phyloP scores from a whole-genome alignment of 2,113 vertebrate genomes.

The Centropristis striata region DNA sequence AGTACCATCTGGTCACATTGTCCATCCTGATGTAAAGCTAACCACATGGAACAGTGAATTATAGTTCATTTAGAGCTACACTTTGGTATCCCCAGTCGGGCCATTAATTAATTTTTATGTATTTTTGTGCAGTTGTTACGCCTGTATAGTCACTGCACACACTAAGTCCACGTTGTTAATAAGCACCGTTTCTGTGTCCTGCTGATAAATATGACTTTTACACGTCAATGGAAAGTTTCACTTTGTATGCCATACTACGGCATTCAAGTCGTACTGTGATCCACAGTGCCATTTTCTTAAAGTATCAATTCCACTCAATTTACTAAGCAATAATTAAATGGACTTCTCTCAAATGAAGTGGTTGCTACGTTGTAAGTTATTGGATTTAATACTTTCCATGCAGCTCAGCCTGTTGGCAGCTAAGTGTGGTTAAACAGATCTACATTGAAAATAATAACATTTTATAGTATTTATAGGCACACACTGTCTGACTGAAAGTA shows the following conservation, averaged over 20 bases:
- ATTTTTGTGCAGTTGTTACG: conserved; percentile 35
- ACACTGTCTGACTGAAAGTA: background rate
- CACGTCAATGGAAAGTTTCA: conserved; percentile 10
- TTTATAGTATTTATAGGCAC: background rate
- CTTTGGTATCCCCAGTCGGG: conserved; percentile 24
- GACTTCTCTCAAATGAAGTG: background rate
- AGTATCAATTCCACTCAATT: background rate
- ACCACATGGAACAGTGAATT: conserved; percentile 56
- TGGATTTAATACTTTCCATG: background rate
- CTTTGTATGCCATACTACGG: background rate
- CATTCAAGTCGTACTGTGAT: background rate
- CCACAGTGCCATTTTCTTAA: background rate
- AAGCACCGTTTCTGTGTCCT: conserved; percentile 33
- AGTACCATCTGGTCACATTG: conserved; percentile 65
- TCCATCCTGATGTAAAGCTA: conserved; percentile 57
- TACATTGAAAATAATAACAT: background rate
- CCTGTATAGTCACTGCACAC: conserved; percentile 20
- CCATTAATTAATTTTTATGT: conserved; percentile 54
- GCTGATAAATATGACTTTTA: conserved; percentile 38
- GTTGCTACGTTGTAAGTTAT: background rate
- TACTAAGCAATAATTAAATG: background rate
- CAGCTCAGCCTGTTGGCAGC: background rate
- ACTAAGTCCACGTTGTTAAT: conserved; percentile 34
- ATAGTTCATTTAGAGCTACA: conserved; percentile 51
- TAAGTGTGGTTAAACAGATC: background rate